Evolutionary conservation across 1,140 invertebrate genomes (phyloP), one percentile per base, ranked within the genome.

Genomic region (Artemia franciscana): DNA sequence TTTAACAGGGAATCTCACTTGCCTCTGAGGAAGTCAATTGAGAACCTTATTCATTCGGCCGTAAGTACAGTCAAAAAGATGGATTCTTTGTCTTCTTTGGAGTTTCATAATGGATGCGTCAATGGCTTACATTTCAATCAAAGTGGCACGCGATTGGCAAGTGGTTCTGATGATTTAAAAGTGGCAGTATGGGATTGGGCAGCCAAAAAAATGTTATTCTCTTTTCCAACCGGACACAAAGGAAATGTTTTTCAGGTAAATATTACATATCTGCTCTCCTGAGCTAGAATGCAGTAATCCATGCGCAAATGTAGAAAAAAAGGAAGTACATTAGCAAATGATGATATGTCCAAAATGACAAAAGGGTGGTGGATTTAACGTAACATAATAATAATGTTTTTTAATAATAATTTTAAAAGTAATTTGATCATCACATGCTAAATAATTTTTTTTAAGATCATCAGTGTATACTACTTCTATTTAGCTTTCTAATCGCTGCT

Each of bases 111-210:
- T 68, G 90, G 90, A 56, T 94, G 91, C 78, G 90, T 95, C 7
- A 95, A 95, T 77, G 82, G 86, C 57, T 77, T 96, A 39, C 84
- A 88, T 75, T 96, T 95, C 72, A 91, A 91, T 75, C 78, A 80
- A 59, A 68, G 74, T 76, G 87, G 87, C 30, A 80, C 81, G 57
- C 73, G 84, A 57, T 71, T 94, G 59, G 86, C 82, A 0, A 91
- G 87, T 71, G 89, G 87, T 4, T 94, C 91, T 0, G 91, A 96
- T 77, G 92, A 96, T 76, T 78, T 84, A 7, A 78, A 80, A 57
- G 80, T 93, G 26, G 78, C 87, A 26, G 73, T 96, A 23, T 96
- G 91, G 91, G 84, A 95, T 71, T 95, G 91, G 91, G 80, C 85
- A 12, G 70, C 75, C 5, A 83, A 82, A 63, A 82, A 80, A 66